These are phyloP conservation scores for Archocentrus centrarchus DNA, from an alignment of 2,113 vertebrate species.

Conservation along the genomic window DNA sequence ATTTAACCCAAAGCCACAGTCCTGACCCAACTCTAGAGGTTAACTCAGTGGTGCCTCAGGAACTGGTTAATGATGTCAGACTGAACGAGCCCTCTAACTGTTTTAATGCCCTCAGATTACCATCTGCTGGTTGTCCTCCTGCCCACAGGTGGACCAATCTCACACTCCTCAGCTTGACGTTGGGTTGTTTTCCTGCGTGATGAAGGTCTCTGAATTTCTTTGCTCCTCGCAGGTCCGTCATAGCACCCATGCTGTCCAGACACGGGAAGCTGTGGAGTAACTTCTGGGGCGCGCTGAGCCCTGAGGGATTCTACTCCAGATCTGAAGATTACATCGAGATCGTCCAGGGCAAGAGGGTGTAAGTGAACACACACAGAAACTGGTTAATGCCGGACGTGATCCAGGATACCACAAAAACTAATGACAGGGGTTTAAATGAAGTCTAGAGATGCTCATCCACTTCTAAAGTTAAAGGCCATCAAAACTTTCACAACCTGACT, in stretches of 20 bases:
- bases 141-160: not conserved
- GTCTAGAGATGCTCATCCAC: not conserved
- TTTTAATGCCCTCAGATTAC: fast-evolving
- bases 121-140: not conserved
- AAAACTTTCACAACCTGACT: not conserved
- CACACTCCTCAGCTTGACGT: fast-evolving
- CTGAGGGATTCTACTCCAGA: constrained; percentile 72
- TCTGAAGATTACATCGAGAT: constrained; percentile 79
- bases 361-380: constrained; percentile 7
- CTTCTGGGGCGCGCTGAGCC: constrained; percentile 76
- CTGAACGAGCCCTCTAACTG: not conserved
- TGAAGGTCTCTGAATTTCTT: fast-evolving
- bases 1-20: not conserved
- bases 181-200: fast-evolving
- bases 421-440: not conserved
- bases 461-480: not conserved
- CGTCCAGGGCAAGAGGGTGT: constrained; percentile 72
- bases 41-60: too few relatives aligned
- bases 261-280: constrained; percentile 77
- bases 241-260: constrained; percentile 68
- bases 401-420: fast-evolving
- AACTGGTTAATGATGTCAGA: not conserved
- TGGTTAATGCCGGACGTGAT: not conserved
- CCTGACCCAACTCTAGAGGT: not conserved
- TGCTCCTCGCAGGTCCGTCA: constrained; percentile 44